These are phyloP conservation scores for Thalassarche chlororhynchos DNA, from an alignment of 2,113 vertebrate genomes.

Conservation along the genomic window DNA sequence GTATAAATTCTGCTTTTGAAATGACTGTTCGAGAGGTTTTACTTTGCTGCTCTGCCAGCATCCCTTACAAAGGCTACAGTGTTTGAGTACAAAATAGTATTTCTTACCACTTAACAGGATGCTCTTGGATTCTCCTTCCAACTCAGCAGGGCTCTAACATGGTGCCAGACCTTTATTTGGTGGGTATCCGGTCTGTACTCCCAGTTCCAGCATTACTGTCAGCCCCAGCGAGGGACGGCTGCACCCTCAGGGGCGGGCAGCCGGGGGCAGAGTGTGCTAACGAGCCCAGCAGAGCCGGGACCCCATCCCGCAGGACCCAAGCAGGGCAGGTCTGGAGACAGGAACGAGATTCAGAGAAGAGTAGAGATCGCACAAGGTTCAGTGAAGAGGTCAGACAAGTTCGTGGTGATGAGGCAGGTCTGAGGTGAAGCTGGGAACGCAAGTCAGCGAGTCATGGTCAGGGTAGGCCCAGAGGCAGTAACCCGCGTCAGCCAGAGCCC, in stretches of 20 bases:
- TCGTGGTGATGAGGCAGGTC: background rate
- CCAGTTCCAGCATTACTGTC: background rate
- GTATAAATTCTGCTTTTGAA: conserved; percentile 63
- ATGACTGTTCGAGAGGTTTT: conserved; percentile 7
- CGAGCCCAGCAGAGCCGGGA: background rate
- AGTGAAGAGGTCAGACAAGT: background rate
- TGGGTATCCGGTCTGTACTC: conserved; percentile 20
- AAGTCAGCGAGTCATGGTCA: background rate
- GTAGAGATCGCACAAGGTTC: background rate
- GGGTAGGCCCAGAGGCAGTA: background rate
- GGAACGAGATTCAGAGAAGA: background rate
- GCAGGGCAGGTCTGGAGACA: background rate
- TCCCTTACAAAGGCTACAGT: conserved; percentile 55
- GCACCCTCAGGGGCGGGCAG: background rate
- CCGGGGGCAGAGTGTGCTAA: background rate
- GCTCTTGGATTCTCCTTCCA: conserved; percentile 54
- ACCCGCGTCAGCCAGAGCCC: background rate
- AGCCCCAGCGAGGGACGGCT: background rate
- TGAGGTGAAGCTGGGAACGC: background rate
- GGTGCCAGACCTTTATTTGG: conserved; percentile 14
- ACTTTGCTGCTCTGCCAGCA: conserved; percentile 46
- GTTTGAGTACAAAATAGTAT: conserved; percentile 49
- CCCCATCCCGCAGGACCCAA: fast-evolving
- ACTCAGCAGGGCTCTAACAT: background rate
- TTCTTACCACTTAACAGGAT: conserved; percentile 59